Evolutionary conservation across 2,888 invertebrate genomes (phyloP), one percentile per base, ranked within the genome.

Genomic region (Lasioglossum malachurum): DNA sequence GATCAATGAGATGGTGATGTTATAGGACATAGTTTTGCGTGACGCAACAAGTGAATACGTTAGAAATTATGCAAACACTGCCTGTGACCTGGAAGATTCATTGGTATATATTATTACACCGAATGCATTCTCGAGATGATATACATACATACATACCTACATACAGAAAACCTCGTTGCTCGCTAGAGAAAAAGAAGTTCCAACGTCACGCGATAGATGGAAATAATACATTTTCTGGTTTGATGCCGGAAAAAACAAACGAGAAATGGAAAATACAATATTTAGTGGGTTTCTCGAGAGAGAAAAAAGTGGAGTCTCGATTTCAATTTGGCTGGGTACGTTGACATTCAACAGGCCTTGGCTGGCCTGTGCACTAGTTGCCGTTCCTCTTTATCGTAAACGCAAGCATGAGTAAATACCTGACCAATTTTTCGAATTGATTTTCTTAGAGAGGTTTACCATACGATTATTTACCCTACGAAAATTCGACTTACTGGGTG

Each of bases 31-130:
- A 72, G 71, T 76, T 71, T 78, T 76, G 23, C 44, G 72, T 41
- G 38, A 46, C 27, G 83, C 83, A 83, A 83, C 83, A 83, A 79
- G 75, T 83, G 72, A 16, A 73, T 60, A 71, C 16, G 46, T 81
- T 38, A 49, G 23, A 77, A 82, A 82, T 82, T 74, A 77, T 67
- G 67, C 44, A 75, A 73, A 75, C 75, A 35, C 16, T 49, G 31
- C 14, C 4, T 69, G 19, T 35, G 67, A 49, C 35, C 74, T 49
- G 74, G 23, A 10, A 12, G 49, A 49, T 19, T 41, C 23, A 14
- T 71, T 38, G 35, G 4, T 71, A 71, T 38, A 41, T n/a, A 71
- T 41, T 71, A 38, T 67, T 67, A 67, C 35, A 35, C 10, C 35
- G 35, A 38, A 38, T 19, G 35, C 35, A 35, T 19, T 67, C 35